Percentiles rank a stretch among this genome's conserved stretches.
Conservation (phyloP, 2,113 vertebrate species). For the Sylvia atricapilla region DNA sequence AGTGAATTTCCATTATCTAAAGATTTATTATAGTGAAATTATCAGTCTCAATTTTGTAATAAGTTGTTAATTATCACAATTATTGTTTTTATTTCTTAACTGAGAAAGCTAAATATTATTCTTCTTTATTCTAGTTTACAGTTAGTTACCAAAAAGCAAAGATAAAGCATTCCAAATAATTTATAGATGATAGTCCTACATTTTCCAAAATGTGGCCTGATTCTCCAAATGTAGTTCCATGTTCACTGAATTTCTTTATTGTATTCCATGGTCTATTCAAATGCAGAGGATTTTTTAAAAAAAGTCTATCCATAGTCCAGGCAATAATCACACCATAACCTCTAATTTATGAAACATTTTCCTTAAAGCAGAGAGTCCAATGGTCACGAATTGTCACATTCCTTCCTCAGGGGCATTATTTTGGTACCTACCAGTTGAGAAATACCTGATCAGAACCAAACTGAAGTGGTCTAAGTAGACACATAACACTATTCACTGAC, state of each 20-base stretch:
- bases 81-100: background rate
- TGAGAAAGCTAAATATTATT: background rate
- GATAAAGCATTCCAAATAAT: conserved; percentile 49
- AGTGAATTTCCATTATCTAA: background rate
- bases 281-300: background rate
- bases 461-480: background rate
- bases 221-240: background rate
- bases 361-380: background rate
- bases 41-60: background rate
- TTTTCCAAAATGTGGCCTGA: background rate
- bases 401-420: background rate
- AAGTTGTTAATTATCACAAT: background rate
- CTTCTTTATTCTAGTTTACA: conserved; percentile 50
- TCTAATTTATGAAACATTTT: background rate
- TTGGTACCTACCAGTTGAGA: background rate
- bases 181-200: conserved; percentile 9
- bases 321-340: background rate
- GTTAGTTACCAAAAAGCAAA: background rate
- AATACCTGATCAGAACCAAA: background rate
- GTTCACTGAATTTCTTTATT: background rate
- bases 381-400: background rate
- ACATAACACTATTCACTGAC: background rate
- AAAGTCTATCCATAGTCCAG: background rate
- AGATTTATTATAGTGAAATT: background rate
- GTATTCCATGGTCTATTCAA: background rate